Base-by-base conservation (phyloP, 1,140 invertebrate species). In the Zaprionus kolodkinae region DNA sequence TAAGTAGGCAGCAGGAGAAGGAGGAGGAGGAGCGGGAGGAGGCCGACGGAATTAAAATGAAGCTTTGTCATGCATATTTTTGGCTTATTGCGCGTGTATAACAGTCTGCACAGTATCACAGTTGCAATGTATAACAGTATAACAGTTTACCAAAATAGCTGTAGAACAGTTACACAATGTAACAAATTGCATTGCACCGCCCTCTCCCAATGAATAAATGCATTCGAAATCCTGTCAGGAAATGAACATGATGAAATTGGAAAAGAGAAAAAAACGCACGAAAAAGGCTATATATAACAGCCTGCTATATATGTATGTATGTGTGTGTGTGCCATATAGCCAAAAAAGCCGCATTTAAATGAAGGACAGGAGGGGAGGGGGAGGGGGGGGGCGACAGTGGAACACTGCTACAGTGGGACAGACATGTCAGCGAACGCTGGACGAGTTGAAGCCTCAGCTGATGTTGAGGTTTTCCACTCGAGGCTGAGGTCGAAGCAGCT, bases 261-360 rank as follows among this genome's bases (percentile, higher is more conserved):
- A 7, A 45, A 21, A 21, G 21, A 50, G 45, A 11, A 25, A 68
- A 68, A 73, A 79, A 82, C 67, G 72, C 59, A 70, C 45, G 50
- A 87, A 87, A 87, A 82, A 76, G 72, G 75, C 59, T 65, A 70
- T 64, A 72, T 50, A 21, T 50, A 48, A 21, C 21, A 21, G 17
- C 21, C 45, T 11, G 17, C 15, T 17, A 50, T 50, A 50, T 12
- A 2, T 48, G 17, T 12, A 1, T 25, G 17, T 25, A 0, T 21
- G 17, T 43, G 40, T 43, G 40, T 2, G 40, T 43, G 40, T 15
- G 6, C 7, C 15, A 15, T 43, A 9, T 45, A 45, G 21, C 45
- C 45, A 9, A 27, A 30, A 68, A 70, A 63, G 82, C 70, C 82
- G 84, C 83, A 87, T 87, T 87, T 83, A 88, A 87, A 87, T 88